Evolutionary conservation across 2,113 vertebrate genomes (phyloP), one percentile per base, ranked within the genome.

Genomic region (Cyanoliseus patagonus): DNA sequence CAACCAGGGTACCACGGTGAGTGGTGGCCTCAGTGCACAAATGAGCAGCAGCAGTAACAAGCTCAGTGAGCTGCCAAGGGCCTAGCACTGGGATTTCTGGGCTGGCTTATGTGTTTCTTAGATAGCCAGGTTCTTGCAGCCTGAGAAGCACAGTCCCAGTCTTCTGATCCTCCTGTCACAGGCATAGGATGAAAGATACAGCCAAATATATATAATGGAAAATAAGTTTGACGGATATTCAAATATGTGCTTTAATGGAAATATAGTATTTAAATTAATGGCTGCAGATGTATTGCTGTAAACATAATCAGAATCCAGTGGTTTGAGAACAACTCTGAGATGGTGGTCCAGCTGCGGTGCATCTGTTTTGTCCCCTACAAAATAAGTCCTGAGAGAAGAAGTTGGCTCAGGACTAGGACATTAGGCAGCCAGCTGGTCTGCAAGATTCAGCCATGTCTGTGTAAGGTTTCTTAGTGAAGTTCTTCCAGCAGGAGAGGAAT

Each of bases 261-360:
- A 91, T 76, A 57, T 8, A 57, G 27, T 66, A 89, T 94, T 87
- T 20, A 12, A 91, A 92, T 89, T 94, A 91, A 87, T 85, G 81
- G 57, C 89, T 94, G 86, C 94, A 95, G 93, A 95, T 95, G 93
- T 94, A 64, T 55, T 91, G 84, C 62, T 96, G 86, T 97, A 96
- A 96, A 97, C 94, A 96, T 84, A 91, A 94, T 94, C 89, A 95
- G 52, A 79, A 95, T 91, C 33, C 91, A 97, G 86, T 83, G 86
- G 81, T 92, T 83, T 94, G 93, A 94, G 93, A 95, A 87, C 95
- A 95, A 44, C 91, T 87, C 62, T 6, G 91, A 89, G 94, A 75
- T 51, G 91, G 91, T 96, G 96, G 95, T 97, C 96, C 96, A 97
- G 95, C 86, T 97, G 95, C 66, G 91, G 30, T 73, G 47, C 96